Percentiles rank a stretch among this genome's conserved stretches.
phyloP scores from a whole-genome alignment of 1,140 invertebrate genomes.

The Centruroides sculpturatus region DNA sequence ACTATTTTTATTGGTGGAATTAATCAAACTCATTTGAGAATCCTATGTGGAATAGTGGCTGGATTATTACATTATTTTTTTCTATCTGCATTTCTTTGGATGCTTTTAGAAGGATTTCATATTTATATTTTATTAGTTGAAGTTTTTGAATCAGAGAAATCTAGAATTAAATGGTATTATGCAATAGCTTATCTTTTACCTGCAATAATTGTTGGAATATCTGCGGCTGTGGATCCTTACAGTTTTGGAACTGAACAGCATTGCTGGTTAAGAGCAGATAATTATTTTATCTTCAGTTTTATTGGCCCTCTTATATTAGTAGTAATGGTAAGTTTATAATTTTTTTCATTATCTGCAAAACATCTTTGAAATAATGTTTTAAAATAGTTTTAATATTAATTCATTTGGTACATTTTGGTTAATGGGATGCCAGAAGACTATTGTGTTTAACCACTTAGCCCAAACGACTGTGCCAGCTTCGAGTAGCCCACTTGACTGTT shows the following conservation, averaged over 20 bases:
- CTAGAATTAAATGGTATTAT: constrained; percentile 53
- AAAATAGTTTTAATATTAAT: too few relatives aligned
- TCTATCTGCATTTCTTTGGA: constrained; percentile 89
- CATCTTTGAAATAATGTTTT: too few relatives aligned
- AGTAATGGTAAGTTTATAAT: constrained; percentile 7
- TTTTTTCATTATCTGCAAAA: not conserved
- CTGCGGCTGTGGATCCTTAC: constrained; percentile 57
- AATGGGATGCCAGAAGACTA: too few relatives aligned
- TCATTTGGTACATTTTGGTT: too few relatives aligned
- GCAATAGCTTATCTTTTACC: constrained; percentile 66
- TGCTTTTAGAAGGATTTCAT: constrained; percentile 60
- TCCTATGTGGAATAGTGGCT: constrained; percentile 79
- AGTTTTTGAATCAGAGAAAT: constrained; percentile 82
- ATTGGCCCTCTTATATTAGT: constrained; percentile 64
- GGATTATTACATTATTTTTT: constrained; percentile 89
- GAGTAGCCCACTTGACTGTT: too few relatives aligned
- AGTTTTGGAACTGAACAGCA: constrained; percentile 74
- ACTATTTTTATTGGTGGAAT: constrained; percentile 83
- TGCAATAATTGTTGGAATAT: constrained; percentile 55
- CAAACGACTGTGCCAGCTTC: too few relatives aligned
- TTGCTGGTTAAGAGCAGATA: constrained; percentile 77
- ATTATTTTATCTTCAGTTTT: constrained; percentile 83
- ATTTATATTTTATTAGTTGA: constrained; percentile 89
- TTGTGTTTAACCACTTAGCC: too few relatives aligned
- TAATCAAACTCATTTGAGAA: constrained; percentile 63